phyloP scores from a whole-genome alignment of 2,113 vertebrate genomes.

The Ovis aries region ARS-UI_Ramb_v3.0 NC_056065.1:49725501-49726000 shows the following conservation, averaged over 20 bases:
- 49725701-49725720: neutral
- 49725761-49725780: neutral
- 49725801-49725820: neutral
- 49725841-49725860: neutral
- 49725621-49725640: neutral
- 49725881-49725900: fast-evolving
- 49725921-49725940: neutral
- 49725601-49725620: no score
- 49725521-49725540: no score
- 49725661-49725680: neutral
- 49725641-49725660: neutral
- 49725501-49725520: neutral
- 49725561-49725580: no score
- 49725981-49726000: neutral
- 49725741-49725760: neutral
- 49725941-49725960: neutral
- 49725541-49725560: neutral
- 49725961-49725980: neutral
- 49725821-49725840: neutral
- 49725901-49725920: no score
- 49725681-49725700: neutral
- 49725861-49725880: neutral
- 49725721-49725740: neutral
- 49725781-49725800: no score
- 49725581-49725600: neutral